Conservation (phyloP, 1,140 invertebrate genomes). For the Lamellibrachia luymesi region DNA sequence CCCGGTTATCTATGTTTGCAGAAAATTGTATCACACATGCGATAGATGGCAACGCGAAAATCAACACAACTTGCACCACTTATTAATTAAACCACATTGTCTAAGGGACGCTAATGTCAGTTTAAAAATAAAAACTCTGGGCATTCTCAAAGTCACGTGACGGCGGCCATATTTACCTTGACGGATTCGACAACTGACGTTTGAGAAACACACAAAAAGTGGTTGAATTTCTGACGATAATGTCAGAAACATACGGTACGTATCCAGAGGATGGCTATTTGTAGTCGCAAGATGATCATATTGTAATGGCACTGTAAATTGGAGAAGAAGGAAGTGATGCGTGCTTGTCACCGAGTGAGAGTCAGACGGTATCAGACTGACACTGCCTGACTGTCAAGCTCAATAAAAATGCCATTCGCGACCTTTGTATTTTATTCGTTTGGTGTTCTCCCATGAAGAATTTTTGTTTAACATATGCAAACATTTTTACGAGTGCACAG, state of each 20-base stretch:
- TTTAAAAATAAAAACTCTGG: background rate
- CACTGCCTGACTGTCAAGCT: background rate
- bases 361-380: background rate
- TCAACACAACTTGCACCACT: background rate
- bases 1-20: background rate
- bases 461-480: too few species aligned
- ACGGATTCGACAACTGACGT: background rate
- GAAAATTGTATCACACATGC: background rate
- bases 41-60: background rate
- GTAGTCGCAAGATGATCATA: background rate
- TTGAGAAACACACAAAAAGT: background rate
- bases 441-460: too few species aligned
- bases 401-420: too few species aligned
- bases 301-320: background rate
- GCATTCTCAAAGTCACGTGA: background rate
- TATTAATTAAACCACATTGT: background rate
- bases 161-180: background rate
- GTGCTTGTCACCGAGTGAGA: background rate
- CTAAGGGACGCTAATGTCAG: background rate
- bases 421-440: too few species aligned
- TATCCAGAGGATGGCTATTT: background rate
- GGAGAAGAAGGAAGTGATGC: background rate
- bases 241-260: slow-evolving; percentile 1
- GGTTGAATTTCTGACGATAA: background rate
- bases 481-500: too few species aligned